These are phyloP conservation scores for Euplagia quadripunctaria DNA, from an alignment of 2,888 invertebrate genomes.

Conservation along the genomic window DNA sequence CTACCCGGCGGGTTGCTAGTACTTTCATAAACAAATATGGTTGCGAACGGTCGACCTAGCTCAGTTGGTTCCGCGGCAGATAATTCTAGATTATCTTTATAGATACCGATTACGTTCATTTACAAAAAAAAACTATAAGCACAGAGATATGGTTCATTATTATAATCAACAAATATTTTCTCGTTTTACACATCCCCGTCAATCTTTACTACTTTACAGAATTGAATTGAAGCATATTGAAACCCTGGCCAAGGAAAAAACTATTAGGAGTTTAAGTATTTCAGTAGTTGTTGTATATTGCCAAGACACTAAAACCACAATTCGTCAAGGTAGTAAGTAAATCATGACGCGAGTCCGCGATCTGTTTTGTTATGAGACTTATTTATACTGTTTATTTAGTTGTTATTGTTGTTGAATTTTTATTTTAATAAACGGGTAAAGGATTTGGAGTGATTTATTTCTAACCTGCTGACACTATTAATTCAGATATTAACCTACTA, in stretches of 20 bases:
- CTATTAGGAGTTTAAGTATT: background rate
- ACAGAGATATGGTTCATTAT: no score
- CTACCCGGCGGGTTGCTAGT: no score
- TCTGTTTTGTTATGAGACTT: conserved; percentile 4
- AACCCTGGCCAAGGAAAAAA: background rate
- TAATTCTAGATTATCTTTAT: no score
- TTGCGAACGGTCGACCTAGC: no score
- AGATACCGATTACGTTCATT: no score
- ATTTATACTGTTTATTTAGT: conserved; percentile 30
- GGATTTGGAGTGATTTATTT: conserved; percentile 46
- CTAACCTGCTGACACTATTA: background rate
- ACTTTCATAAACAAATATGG: no score
- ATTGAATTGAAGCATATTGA: background rate
- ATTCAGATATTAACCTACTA: background rate
- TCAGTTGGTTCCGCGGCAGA: no score
- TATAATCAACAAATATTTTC: background rate
- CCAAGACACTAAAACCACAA: background rate
- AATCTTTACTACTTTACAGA: background rate
- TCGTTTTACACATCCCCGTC: background rate
- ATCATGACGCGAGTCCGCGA: background rate
- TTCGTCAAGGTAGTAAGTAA: background rate
- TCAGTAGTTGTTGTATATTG: background rate
- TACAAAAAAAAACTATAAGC: no score
- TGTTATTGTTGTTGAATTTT: conserved; percentile 44
- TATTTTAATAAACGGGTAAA: conserved; percentile 64